Percentiles rank a stretch among this genome's conserved stretches.
These are phyloP conservation scores for Conus canariensis DNA, from an alignment of 2,888 invertebrate species.

Conservation along the genomic window DNA sequence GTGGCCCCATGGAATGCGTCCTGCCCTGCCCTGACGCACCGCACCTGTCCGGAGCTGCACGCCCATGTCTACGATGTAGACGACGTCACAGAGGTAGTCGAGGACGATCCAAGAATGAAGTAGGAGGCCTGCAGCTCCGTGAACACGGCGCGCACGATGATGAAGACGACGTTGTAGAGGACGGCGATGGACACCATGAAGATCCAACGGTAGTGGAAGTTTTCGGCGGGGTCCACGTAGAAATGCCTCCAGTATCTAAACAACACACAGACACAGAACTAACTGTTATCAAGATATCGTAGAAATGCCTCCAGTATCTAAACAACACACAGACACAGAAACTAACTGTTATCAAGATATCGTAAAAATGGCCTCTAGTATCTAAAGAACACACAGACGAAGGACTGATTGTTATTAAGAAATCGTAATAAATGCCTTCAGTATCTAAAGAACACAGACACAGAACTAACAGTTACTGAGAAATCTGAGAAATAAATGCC, in stretches of 20 bases:
- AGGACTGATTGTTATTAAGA: not conserved
- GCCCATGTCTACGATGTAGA: conserved; percentile 92
- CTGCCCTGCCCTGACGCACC: not conserved
- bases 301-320: conserved; percentile 73
- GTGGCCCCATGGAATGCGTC: too few species aligned
- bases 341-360: too few species aligned
- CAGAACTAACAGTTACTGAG: not conserved
- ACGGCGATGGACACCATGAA: conserved; percentile 91
- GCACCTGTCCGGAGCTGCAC: conserved; percentile 94
- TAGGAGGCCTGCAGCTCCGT: conserved; percentile 90
- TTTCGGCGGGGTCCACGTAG: conserved; percentile 87
- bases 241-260: conserved; percentile 72
- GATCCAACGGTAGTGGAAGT: conserved; percentile 94
- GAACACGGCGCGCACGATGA: conserved; percentile 93
- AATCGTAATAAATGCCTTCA: conserved; percentile 77
- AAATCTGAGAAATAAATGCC: not conserved
- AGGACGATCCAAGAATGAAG: conserved; percentile 88
- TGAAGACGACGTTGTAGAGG: conserved; percentile 94
- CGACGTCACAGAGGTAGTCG: conserved; percentile 92
- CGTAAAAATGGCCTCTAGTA: conserved; percentile 61
- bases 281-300: conserved; percentile 72
- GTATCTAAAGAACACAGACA: conserved; percentile 60
- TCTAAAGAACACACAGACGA: conserved; percentile 52
- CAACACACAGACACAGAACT: not conserved
- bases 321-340: not conserved